A percentile compares a stretch with the other conserved stretches of the same genome.
Conservation (phyloP, 2,113 vertebrate genomes). For the Syngnathus scovelli region DNA sequence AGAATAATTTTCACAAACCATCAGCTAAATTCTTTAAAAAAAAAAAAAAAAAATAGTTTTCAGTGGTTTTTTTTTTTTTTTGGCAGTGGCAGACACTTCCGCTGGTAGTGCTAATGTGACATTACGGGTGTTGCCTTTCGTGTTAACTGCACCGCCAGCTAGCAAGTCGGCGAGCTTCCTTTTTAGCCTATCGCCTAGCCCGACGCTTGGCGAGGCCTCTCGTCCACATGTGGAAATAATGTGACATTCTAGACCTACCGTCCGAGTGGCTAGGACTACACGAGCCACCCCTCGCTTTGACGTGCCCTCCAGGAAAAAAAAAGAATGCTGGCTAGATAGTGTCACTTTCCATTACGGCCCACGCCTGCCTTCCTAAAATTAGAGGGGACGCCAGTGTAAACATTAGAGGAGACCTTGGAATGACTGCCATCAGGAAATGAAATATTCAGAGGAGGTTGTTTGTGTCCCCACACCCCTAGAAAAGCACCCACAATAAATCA, state of each 20-base stretch:
- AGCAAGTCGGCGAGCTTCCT: neutral
- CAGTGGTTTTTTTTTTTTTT: too few species aligned
- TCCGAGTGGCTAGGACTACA: constrained; percentile 29
- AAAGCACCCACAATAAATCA: constrained; percentile 19
- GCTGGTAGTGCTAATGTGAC: constrained; percentile 19
- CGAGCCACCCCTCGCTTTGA: constrained; percentile 30
- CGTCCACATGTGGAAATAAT: constrained; percentile 36
- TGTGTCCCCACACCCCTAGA: neutral
- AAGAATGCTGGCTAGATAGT: constrained; percentile 55
- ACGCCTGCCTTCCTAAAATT: constrained; percentile 44
- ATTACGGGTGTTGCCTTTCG: constrained; percentile 3
- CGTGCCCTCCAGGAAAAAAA: constrained; percentile 41
- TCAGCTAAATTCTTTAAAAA: neutral
- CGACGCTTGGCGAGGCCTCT: constrained; percentile 1
- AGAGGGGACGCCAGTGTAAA: constrained; percentile 54
- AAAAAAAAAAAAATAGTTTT: too few species aligned
- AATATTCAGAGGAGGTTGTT: constrained; percentile 19
- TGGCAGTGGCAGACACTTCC: neutral
- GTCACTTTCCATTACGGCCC: constrained; percentile 63
- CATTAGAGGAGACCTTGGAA: constrained; percentile 49
- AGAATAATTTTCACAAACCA: neutral
- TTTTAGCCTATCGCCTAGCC: constrained; percentile 1
- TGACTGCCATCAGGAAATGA: constrained; percentile 35
- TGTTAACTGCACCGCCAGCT: constrained; percentile 18
- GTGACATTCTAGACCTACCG: constrained; percentile 31